These are phyloP conservation scores for Chamaea fasciata DNA, from an alignment of 2,113 vertebrate genomes.

Conservation along the genomic window DNA sequence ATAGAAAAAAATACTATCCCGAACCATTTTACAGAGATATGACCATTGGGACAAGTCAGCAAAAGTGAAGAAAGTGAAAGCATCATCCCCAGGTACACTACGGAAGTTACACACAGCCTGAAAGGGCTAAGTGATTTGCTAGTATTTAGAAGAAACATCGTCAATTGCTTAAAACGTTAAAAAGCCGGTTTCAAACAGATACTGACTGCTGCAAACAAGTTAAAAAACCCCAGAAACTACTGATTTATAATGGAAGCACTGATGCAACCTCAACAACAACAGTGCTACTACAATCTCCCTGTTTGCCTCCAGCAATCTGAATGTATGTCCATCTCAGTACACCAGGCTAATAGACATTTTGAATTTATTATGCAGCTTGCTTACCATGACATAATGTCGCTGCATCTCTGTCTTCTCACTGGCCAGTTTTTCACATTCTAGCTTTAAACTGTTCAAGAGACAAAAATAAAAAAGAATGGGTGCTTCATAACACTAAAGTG, in stretches of 20 bases:
- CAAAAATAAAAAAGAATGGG: constrained; percentile 17
- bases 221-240: constrained; percentile 46
- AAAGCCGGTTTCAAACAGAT: background rate
- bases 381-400: constrained; percentile 98
- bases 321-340: background rate
- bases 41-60: background rate
- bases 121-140: background rate
- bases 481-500: background rate
- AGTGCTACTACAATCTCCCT: background rate
- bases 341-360: constrained; percentile 56
- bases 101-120: fast-evolving
- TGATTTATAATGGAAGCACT: constrained; percentile 22
- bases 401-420: constrained; percentile 99
- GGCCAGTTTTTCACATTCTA: constrained; percentile 97
- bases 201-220: background rate
- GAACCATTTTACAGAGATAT: fast-evolving
- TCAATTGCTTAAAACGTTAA: background rate
- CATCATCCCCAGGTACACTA: background rate
- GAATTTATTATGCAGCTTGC: constrained; percentile 61
- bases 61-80: background rate
- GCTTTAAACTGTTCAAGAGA: constrained; percentile 84
- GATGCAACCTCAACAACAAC: constrained; percentile 3
- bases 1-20: background rate
- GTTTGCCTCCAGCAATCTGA: constrained; percentile 15
- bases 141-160: background rate